phyloP scores from a whole-genome alignment of 2,797 vertebrate genomes.

The Pseudomugil gertrudae region DNA sequence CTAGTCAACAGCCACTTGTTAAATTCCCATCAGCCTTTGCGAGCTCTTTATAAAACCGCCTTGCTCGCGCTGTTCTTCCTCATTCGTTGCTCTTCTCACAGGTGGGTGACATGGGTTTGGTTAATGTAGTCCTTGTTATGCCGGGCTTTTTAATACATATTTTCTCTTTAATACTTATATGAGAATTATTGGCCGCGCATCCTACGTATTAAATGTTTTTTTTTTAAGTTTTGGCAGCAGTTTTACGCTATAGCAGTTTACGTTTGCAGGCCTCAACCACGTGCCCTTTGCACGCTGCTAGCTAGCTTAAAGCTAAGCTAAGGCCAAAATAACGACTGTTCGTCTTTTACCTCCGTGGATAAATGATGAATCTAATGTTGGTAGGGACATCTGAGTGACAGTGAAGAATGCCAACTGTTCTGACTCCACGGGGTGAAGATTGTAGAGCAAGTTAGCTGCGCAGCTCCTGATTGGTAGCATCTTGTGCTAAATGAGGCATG shows the following conservation, averaged over 20 bases:
- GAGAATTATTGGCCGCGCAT: rapidly evolving
- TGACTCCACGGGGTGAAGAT: slow-evolving; percentile 65
- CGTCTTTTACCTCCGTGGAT: slow-evolving; percentile 8
- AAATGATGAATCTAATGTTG: slow-evolving; percentile 81
- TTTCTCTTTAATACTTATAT: too few relatives aligned
- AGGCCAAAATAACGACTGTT: too few relatives aligned
- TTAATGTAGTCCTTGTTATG: rapidly evolving
- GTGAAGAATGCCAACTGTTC: slow-evolving; percentile 82
- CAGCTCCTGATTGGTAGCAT: not conserved
- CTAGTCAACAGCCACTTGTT: not conserved
- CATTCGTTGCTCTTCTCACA: rapidly evolving
- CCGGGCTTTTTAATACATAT: too few relatives aligned
- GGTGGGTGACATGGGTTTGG: rapidly evolving
- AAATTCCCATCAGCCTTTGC: slow-evolving; percentile 62
- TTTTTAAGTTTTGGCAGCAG: too few relatives aligned
- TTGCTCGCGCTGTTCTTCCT: rapidly evolving
- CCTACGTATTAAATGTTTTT: too few relatives aligned
- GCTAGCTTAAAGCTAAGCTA: not conserved
- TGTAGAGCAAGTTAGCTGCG: not conserved
- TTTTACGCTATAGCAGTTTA: not conserved
- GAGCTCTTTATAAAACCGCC: slow-evolving; percentile 35
- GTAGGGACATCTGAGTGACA: slow-evolving; percentile 85
- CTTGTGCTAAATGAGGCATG: too few relatives aligned
- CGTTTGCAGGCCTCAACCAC: slow-evolving; percentile 58
- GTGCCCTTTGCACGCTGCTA: slow-evolving; percentile 29